These are phyloP conservation scores for Heterotilapia buettikoferi DNA, from an alignment of 2,113 vertebrate species.

Conservation along the genomic window DNA sequence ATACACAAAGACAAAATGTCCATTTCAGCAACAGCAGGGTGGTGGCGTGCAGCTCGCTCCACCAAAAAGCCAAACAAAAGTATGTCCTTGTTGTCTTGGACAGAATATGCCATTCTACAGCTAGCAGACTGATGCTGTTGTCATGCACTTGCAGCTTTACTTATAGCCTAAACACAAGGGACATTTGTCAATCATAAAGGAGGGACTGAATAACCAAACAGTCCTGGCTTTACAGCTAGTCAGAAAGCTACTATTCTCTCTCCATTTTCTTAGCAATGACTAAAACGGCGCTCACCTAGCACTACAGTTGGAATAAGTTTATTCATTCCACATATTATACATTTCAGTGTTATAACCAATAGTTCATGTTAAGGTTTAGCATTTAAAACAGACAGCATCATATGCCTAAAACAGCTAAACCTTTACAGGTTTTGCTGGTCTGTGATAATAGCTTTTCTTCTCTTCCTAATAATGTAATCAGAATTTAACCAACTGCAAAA, in stretches of 20 bases:
- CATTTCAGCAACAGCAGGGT: conserved; percentile 58
- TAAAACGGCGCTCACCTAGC: background rate
- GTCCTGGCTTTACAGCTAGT: background rate
- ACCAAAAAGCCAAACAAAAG: conserved; percentile 72
- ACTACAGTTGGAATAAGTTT: background rate
- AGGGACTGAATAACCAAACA: conserved; percentile 12
- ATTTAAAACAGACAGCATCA: background rate
- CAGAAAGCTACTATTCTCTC: conserved; percentile 18
- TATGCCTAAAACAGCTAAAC: background rate
- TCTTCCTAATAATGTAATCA: background rate
- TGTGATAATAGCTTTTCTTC: background rate
- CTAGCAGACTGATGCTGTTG: conserved; percentile 51
- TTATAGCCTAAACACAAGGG: conserved; percentile 48
- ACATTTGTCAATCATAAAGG: conserved; percentile 61
- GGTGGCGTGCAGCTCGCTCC: conserved; percentile 55
- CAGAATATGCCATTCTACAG: conserved; percentile 61
- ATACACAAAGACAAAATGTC: conserved; percentile 69
- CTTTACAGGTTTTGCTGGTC: background rate
- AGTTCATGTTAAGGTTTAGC: background rate
- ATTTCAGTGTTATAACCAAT: background rate
- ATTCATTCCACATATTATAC: background rate
- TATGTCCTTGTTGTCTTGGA: conserved; percentile 62
- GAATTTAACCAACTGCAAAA: background rate
- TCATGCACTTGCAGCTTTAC: conserved; percentile 60
- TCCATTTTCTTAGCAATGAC: background rate